Conservation (phyloP, 2,113 vertebrate species). For the Nerophis ophidion region DNA sequence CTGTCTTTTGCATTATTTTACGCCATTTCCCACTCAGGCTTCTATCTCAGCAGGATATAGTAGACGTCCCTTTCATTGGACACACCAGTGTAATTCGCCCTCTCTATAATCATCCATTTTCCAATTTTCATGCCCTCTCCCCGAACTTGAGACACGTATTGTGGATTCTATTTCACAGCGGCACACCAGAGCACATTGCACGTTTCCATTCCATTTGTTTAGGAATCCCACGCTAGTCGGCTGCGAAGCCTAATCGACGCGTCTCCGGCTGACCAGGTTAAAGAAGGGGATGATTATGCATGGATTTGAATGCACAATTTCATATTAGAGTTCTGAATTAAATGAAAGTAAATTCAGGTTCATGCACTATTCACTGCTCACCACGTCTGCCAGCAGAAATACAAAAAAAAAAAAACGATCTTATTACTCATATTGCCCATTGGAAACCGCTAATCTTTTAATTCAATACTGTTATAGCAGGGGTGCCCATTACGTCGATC, state of each 20-base stretch:
- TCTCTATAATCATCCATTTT: conserved; percentile 67
- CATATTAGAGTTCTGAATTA: conserved; percentile 29
- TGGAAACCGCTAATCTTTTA: too few relatives aligned
- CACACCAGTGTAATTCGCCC: conserved; percentile 62
- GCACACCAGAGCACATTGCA: conserved; percentile 44
- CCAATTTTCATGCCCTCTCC: conserved; percentile 58
- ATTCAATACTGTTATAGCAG: too few relatives aligned
- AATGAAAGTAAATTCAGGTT: conserved; percentile 27
- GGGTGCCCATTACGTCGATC: too few relatives aligned
- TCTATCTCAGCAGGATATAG: conserved; percentile 62
- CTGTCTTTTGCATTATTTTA: conserved; percentile 55
- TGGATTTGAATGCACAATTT: conserved; percentile 20
- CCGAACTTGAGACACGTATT: conserved; percentile 53
- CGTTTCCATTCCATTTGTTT: conserved; percentile 61
- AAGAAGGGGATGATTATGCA: conserved; percentile 32
- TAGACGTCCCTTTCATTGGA: conserved; percentile 66
- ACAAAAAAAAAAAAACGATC: neutral
- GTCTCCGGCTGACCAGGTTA: conserved; percentile 39
- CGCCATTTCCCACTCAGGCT: conserved; percentile 38
- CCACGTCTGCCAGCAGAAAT: neutral
- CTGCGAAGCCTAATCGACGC: conserved; percentile 37
- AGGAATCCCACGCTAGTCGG: conserved; percentile 39
- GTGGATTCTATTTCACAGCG: conserved; percentile 61
- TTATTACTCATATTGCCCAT: neutral
- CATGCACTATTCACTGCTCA: neutral